phyloP scores from a whole-genome alignment of 2,797 vertebrate genomes.

The Simalia tracyae region DNA sequence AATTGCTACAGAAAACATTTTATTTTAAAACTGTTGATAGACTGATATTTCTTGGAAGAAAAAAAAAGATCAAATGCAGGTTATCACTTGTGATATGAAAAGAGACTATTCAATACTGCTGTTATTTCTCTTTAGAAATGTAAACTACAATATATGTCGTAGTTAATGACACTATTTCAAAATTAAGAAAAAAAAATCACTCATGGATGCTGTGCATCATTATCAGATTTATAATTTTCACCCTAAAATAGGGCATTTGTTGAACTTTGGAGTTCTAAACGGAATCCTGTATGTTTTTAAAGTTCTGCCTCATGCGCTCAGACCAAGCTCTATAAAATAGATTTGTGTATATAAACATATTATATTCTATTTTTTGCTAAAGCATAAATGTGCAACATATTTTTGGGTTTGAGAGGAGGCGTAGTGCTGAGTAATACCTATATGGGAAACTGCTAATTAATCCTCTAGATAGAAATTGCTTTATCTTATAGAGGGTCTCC shows the following conservation, averaged over 20 bases:
- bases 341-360: slow-evolving; percentile 5
- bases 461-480: slow-evolving; percentile 66
- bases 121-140: slow-evolving; percentile 87
- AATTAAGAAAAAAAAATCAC: slow-evolving; percentile 72
- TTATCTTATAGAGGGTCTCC: slow-evolving; percentile 54
- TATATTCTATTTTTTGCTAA: slow-evolving; percentile 60
- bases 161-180: slow-evolving; percentile 79
- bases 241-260: slow-evolving; percentile 85
- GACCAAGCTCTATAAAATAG: slow-evolving; percentile 60
- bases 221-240: slow-evolving; percentile 79
- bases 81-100: slow-evolving; percentile 82
- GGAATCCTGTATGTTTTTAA: slow-evolving; percentile 79
- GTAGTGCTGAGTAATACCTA: slow-evolving; percentile 59
- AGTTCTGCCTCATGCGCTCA: slow-evolving; percentile 77
- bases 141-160: slow-evolving; percentile 78
- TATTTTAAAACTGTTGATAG: slow-evolving; percentile 79
- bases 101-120: slow-evolving; percentile 71
- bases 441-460: slow-evolving; percentile 53
- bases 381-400: slow-evolving; percentile 66
- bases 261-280: slow-evolving; percentile 83
- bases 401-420: slow-evolving; percentile 68
- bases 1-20: slow-evolving; percentile 78
- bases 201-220: slow-evolving; percentile 85
- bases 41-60: slow-evolving; percentile 83
- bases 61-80: slow-evolving; percentile 78